phyloP scores from a whole-genome alignment of 2,888 invertebrate species.

The Calameuta idolon region DNA sequence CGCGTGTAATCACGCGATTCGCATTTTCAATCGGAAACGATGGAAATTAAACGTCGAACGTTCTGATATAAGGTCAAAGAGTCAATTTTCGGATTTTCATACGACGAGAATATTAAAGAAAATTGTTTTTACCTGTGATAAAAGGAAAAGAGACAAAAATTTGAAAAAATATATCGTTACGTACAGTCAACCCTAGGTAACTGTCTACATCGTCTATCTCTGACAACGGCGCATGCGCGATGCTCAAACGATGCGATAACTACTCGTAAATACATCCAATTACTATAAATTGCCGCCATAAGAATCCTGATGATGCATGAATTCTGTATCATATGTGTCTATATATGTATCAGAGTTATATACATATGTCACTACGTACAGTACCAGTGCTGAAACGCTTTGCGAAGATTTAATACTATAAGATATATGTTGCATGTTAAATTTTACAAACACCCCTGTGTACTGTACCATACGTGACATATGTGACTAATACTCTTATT shows the following conservation, averaged over 20 bases:
- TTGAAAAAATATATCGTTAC: neutral
- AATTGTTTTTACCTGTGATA: neutral
- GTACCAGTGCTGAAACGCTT: neutral
- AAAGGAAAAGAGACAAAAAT: no score
- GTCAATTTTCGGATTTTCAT: neutral
- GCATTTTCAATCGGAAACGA: conserved; percentile 1
- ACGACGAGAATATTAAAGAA: neutral
- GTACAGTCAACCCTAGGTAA: neutral
- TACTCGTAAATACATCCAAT: conserved; percentile 43
- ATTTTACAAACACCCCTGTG: no score
- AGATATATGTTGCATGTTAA: neutral
- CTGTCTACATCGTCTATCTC: neutral
- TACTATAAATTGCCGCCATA: conserved; percentile 40
- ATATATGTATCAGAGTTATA: neutral
- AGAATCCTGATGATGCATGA: conserved; percentile 3
- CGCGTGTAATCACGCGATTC: conserved; percentile 14
- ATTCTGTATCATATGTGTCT: neutral
- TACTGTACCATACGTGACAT: neutral
- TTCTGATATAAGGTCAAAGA: neutral
- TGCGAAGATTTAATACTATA: neutral
- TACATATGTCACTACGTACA: no score
- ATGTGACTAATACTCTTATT: neutral
- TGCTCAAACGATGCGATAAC: conserved; percentile 33
- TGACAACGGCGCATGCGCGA: conserved; percentile 17
- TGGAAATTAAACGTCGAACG: neutral